Base-by-base conservation (phyloP, 2,888 invertebrate genomes). In the Drosophila buzzatii region DNA sequence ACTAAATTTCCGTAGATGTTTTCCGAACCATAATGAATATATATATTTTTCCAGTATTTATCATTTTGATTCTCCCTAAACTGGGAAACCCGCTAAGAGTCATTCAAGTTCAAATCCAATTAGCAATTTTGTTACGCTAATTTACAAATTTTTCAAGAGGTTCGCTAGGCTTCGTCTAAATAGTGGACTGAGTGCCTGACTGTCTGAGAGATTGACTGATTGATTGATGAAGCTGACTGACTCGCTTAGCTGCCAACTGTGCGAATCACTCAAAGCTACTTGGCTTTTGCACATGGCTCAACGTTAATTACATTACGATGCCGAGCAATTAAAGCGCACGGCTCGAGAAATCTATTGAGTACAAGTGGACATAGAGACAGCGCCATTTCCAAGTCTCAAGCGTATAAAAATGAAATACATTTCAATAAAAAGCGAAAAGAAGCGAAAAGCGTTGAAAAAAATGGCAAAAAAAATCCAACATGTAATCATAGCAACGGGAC, bases 261-360 rank as follows among this genome's bases (percentile, higher is more conserved):
- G 51, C 39, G 49, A 41, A 31, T 63, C 39, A 49, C 18, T 42
- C 33, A 37, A 42, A n/a, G 59, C 67, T 51, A 56, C 37, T 51
- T 65, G 53, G 47, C 65, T 63, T 60, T 70, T 73, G 67, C 64
- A 69, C 71, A 68, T 59, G 68, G 70, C 76, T 72, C 51, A 45
- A 62, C 47, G 65, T 76, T 81, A 83, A 83, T 83, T 82, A 84
- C 79, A 79, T 61, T 84, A 76, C 58, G 73, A 76, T 78, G 73
- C 59, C 52, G 39, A 70, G 81, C 70, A 78, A 81, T 81, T 76
- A 81, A 81, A 76, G 49, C 61, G 39, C 64, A 52, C 61, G 57
- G 47, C 68, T 64, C 55, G 60, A 75, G 70, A 72, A 67, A 57
- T 67, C 68, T 51, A 71, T 65, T 60, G 69, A 61, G 70, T 58